phyloP scores from a whole-genome alignment of 2,113 vertebrate species.

The Centrocercus urophasianus region DNA sequence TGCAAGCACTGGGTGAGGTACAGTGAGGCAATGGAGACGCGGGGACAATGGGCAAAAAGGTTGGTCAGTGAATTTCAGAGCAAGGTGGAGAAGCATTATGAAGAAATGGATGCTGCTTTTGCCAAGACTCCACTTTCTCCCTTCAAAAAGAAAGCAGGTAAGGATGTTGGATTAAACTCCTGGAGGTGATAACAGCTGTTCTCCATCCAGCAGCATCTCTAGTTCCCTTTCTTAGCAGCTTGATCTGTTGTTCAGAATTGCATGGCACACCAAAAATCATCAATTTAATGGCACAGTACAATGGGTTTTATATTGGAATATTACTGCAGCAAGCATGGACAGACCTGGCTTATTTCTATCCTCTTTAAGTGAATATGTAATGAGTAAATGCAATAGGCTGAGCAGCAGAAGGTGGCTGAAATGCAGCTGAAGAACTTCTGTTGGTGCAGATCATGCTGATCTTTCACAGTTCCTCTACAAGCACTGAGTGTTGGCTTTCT shows the following conservation, averaged over 20 bases:
- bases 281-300: not conserved
- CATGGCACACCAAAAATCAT: not conserved
- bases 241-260: not conserved
- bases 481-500: not conserved
- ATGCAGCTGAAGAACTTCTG: not conserved
- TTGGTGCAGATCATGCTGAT: not conserved
- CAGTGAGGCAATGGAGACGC: slow-evolving; percentile 91
- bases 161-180: not conserved
- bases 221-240: not conserved
- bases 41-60: slow-evolving; percentile 90
- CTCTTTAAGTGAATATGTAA: not conserved
- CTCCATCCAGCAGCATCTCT: not conserved
- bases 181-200: not conserved
- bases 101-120: slow-evolving; percentile 55
- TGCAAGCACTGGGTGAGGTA: slow-evolving; percentile 94
- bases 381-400: not conserved
- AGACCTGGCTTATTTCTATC: not conserved
- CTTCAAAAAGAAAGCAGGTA: slow-evolving; percentile 79
- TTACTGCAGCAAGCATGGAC: not conserved
- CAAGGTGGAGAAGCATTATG: slow-evolving; percentile 78
- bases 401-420: not conserved
- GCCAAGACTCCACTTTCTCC: slow-evolving; percentile 69
- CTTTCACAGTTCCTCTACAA: not conserved
- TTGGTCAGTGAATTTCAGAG: slow-evolving; percentile 89
- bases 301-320: not conserved